Percentiles rank a stretch among this genome's conserved stretches.
These are phyloP conservation scores for Lontra canadensis DNA, from an alignment of 2,113 vertebrate genomes.

Conservation along the genomic window DNA sequence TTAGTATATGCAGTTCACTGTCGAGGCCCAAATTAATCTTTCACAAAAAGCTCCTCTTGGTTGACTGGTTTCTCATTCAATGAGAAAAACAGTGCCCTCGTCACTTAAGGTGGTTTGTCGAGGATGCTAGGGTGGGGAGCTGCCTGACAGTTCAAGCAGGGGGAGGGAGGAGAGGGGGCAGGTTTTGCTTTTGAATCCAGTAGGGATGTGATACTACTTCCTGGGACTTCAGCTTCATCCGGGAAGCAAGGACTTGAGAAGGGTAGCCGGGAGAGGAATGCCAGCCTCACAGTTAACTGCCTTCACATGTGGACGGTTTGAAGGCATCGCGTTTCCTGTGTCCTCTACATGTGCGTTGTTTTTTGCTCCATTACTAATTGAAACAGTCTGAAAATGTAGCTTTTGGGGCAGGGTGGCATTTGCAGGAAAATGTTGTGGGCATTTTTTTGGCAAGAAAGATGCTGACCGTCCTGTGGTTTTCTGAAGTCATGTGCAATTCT, in stretches of 20 bases:
- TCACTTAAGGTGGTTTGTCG: background rate
- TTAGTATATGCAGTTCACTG: background rate
- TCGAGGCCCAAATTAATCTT: background rate
- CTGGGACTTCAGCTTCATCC: background rate
- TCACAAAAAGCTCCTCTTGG: background rate
- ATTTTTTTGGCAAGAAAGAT: constrained; percentile 84
- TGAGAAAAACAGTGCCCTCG: background rate
- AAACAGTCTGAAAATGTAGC: constrained; percentile 76
- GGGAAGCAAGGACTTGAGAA: constrained; percentile 50
- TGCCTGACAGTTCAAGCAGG: background rate
- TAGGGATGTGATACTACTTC: background rate
- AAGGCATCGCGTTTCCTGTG: constrained; percentile 65
- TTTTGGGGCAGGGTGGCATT: constrained; percentile 74
- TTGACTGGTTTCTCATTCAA: background rate
- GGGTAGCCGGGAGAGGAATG: constrained; percentile 63
- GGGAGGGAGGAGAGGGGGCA: background rate
- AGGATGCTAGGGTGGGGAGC: background rate
- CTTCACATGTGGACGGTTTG: constrained; percentile 64
- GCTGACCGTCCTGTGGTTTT: constrained; percentile 83
- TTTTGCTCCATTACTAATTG: constrained; percentile 74
- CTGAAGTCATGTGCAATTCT: constrained; percentile 81
- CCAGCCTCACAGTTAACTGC: constrained; percentile 29
- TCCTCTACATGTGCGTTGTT: constrained; percentile 47
- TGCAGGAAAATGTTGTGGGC: constrained; percentile 80
- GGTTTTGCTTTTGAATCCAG: background rate